Conservation (phyloP, 1,140 invertebrate species). For the Conopomorpha cramerella region DNA sequence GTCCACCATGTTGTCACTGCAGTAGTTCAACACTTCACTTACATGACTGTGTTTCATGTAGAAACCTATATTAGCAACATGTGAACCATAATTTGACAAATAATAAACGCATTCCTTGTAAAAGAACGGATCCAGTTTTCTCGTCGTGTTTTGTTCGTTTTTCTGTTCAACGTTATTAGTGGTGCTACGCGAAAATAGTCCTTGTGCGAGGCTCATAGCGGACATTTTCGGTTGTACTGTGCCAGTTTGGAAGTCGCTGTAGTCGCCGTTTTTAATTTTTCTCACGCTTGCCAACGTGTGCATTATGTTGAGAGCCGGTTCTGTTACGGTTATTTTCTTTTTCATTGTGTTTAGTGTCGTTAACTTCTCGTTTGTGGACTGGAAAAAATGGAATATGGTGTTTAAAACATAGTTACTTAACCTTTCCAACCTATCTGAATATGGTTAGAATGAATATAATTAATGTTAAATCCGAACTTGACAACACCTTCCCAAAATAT, state of each 20-base stretch:
- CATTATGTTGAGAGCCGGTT: slow-evolving; percentile 63
- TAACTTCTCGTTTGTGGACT: slow-evolving; percentile 45
- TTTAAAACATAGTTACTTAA: no score
- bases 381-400: no score
- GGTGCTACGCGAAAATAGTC: slow-evolving; percentile 28
- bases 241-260: slow-evolving; percentile 51
- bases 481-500: no score
- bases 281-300: slow-evolving; percentile 60
- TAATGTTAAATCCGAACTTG: no score
- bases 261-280: slow-evolving; percentile 61
- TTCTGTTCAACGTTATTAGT: slow-evolving; percentile 32
- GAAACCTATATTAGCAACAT: slow-evolving; percentile 70
- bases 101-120: slow-evolving; percentile 78
- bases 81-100: slow-evolving; percentile 71
- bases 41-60: slow-evolving; percentile 68
- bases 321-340: slow-evolving; percentile 53
- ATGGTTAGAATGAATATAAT: no score
- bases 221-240: slow-evolving; percentile 24
- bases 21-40: slow-evolving; percentile 65
- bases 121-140: slow-evolving; percentile 60
- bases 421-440: no score
- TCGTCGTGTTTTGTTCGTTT: slow-evolving; percentile 26
- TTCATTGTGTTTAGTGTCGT: slow-evolving; percentile 34
- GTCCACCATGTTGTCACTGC: slow-evolving; percentile 66
- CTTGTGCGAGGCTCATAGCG: slow-evolving; percentile 25